These are phyloP conservation scores for Platichthys stellatus DNA, from an alignment of 2,113 vertebrate species.

Conservation along the genomic window DNA sequence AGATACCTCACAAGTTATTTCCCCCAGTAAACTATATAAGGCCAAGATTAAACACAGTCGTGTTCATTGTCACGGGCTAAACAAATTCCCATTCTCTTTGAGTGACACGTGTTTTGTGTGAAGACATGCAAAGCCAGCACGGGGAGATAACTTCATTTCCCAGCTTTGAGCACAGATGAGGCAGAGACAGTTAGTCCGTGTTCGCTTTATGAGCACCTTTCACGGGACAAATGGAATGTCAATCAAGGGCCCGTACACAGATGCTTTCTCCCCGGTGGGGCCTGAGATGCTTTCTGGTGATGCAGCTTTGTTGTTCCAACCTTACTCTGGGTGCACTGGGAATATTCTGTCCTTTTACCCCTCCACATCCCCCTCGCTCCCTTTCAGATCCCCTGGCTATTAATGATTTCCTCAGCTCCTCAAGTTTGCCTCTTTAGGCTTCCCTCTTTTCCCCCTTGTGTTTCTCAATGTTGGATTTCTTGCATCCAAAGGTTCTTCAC, in stretches of 20 bases:
- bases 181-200: slow-evolving; percentile 70
- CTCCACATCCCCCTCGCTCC: slow-evolving; percentile 64
- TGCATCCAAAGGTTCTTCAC: not conserved
- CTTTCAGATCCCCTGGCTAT: slow-evolving; percentile 63
- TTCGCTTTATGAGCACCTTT: slow-evolving; percentile 78
- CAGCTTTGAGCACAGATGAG: slow-evolving; percentile 74
- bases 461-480: slow-evolving; percentile 2
- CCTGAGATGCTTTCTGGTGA: slow-evolving; percentile 73
- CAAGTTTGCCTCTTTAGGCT: slow-evolving; percentile 34
- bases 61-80: slow-evolving; percentile 71
- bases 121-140: slow-evolving; percentile 23
- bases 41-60: slow-evolving; percentile 51
- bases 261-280: slow-evolving; percentile 66
- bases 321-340: slow-evolving; percentile 77
- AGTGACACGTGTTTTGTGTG: slow-evolving; percentile 73
- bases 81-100: slow-evolving; percentile 70
- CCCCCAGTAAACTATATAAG: slow-evolving; percentile 21
- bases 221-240: slow-evolving; percentile 80
- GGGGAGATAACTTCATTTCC: slow-evolving; percentile 72
- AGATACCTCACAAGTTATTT: slow-evolving; percentile 28
- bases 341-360: slow-evolving; percentile 79
- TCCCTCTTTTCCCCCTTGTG: slow-evolving; percentile 9
- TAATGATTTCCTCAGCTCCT: slow-evolving; percentile 50
- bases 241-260: slow-evolving; percentile 76
- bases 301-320: slow-evolving; percentile 75